Evolutionary conservation across 2,113 vertebrate genomes (phyloP).

Genomic region (Epinephelus lanceolatus): DNA sequence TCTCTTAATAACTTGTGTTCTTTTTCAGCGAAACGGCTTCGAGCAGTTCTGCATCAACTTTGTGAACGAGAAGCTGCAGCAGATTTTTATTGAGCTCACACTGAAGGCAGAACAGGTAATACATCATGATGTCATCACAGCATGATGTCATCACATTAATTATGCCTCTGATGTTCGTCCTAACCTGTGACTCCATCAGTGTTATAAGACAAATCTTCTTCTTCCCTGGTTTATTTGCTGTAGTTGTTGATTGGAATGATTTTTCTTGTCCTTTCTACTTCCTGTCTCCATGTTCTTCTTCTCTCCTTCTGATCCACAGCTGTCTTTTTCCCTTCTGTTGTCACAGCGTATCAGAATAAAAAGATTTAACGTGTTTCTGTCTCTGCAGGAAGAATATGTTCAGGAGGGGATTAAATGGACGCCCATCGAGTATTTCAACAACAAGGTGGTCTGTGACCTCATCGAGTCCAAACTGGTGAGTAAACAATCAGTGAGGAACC

Average conservation of each 20-base stretch:
- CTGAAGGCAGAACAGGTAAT: slow-evolving; percentile 89
- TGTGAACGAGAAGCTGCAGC: slow-evolving; percentile 90
- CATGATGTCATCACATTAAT: background rate
- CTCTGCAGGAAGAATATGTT: slow-evolving; percentile 87
- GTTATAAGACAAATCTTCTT: background rate
- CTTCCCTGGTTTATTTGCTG: background rate
- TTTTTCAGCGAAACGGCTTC: slow-evolving; percentile 86
- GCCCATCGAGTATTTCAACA: slow-evolving; percentile 90
- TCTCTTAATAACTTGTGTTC: too few species aligned
- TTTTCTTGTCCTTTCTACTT: background rate
- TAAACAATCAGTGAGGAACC: background rate
- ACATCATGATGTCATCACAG: background rate
- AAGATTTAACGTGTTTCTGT: background rate
- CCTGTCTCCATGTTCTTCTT: too few species aligned
- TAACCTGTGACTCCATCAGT: background rate
- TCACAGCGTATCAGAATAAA: too few species aligned
- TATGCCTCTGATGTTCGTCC: background rate
- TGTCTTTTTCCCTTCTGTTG: background rate
- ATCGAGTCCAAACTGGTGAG: slow-evolving; percentile 90
- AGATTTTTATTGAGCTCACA: slow-evolving; percentile 90
- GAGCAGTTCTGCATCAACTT: slow-evolving; percentile 91
- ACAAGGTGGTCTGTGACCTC: slow-evolving; percentile 90
- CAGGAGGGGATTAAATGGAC: slow-evolving; percentile 89
- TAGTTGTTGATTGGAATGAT: background rate
- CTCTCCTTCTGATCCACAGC: background rate